phyloP scores from a whole-genome alignment of 2,113 vertebrate species.

The Brienomyrus longianalis region DNA sequence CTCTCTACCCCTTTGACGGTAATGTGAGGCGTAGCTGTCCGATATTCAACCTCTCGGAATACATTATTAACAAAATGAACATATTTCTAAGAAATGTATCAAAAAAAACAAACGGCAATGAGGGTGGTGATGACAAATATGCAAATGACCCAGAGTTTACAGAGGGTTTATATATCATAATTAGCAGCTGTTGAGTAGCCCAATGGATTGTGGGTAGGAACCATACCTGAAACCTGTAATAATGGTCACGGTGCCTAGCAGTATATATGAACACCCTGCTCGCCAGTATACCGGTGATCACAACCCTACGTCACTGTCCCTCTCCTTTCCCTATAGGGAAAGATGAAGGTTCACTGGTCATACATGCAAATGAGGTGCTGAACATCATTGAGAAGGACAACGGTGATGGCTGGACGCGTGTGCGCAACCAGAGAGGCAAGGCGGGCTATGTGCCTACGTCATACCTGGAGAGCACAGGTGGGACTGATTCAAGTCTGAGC shows the following conservation, averaged over 20 bases:
- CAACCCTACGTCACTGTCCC: not conserved
- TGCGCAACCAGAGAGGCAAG: slow-evolving; percentile 85
- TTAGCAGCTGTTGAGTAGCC: not conserved
- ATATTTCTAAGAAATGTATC: not conserved
- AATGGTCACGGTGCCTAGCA: not conserved
- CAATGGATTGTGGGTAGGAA: not conserved
- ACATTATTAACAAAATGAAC: not conserved
- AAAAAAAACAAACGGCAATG: not conserved
- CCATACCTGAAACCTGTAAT: not conserved
- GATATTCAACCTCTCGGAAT: not conserved
- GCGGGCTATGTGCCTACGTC: slow-evolving; percentile 97
- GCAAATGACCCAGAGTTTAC: not conserved
- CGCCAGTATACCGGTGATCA: not conserved
- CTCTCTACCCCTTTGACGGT: slow-evolving; percentile 94
- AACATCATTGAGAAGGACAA: slow-evolving; percentile 97
- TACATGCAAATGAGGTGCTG: slow-evolving; percentile 88
- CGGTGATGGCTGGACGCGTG: slow-evolving; percentile 95
- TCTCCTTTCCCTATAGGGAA: slow-evolving; percentile 63
- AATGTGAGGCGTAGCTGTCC: slow-evolving; percentile 26
- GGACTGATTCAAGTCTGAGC: not conserved
- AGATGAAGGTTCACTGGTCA: slow-evolving; percentile 91
- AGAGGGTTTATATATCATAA: not conserved
- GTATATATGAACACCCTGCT: not conserved
- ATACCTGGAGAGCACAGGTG: slow-evolving; percentile 85
- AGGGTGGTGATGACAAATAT: not conserved